Evolutionary conservation across 2,888 invertebrate species (phyloP), one percentile per base, ranked within the genome.

Genomic region (Drosophila quinaria): DNA sequence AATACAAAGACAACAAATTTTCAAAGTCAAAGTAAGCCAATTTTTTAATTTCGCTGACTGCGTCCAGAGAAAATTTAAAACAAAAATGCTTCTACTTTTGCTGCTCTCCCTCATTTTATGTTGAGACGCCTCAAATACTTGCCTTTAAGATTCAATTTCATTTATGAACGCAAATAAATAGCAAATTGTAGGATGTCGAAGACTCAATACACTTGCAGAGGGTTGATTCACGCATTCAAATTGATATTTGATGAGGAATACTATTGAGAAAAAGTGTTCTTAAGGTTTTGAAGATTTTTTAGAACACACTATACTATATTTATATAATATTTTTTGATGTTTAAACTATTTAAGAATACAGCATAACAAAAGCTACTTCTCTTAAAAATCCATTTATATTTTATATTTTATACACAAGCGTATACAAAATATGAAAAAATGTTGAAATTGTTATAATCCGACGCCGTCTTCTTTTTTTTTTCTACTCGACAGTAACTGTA

Each of bases 21-120:
- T 46, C 54, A 61, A 63, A 78, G 59, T 74, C 74, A 54, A 35
- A 78, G 67, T 63, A 73, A 78, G 69, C 69, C 78, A 74, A 64
- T 74, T 76, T 76, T 58, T 42, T 61, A 59, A 78, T 65, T 64
- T 65, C 42, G 72, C 31, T 54, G 39, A 39, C 29, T 52, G 39
- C 39, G 15, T n/a, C 2, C 33, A 22, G 13, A 37, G 15, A 56
- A 35, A 35, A 22, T n/a, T n/a, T 9, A 15, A 33, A 41, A 11
- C 6, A 31, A 31, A 35, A 50, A 13, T 1, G 9, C 6, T 13
- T 17, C 13, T 3, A 44, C 11, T 41, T 25, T 1, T 15, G 15
- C 25, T 25, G 51, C 13, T 29, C 8, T 19, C 19, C 19, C 22
- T 29, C 29, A 10, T n/a, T 33, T 22, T 15, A 6, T 35, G 44